Evolutionary conservation across 2,797 vertebrate species (phyloP).

Genomic region (Anabas testudineus): DNA sequence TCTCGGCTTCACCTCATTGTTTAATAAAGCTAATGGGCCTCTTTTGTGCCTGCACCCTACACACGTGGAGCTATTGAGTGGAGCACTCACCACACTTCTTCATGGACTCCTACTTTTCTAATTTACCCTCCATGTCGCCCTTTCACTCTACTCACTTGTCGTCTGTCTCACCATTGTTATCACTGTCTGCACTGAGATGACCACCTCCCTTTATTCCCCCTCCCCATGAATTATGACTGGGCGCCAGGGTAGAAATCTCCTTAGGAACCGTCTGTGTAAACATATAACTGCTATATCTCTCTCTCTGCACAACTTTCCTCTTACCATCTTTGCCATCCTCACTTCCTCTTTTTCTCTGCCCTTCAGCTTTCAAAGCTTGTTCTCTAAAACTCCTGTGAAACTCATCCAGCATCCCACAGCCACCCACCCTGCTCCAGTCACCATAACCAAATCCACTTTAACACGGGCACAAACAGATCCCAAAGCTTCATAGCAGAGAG

Average conservation of each 20-base stretch:
- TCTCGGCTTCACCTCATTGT: conserved; percentile 57
- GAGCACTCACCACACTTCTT: conserved; percentile 41
- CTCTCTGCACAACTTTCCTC: conserved; percentile 12
- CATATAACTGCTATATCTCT: conserved; percentile 45
- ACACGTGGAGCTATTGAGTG: conserved; percentile 45
- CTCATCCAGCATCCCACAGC: conserved; percentile 60
- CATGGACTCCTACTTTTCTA: conserved; percentile 38
- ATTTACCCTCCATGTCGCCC: conserved; percentile 30
- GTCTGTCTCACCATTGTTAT: conserved; percentile 62
- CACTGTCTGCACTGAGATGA: conserved; percentile 44
- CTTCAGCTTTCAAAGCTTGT: conserved; percentile 53
- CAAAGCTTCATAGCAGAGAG: conserved; percentile 20
- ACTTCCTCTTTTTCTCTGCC: conserved; percentile 25
- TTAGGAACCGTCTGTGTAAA: conserved; percentile 68
- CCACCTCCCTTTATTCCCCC: conserved; percentile 50
- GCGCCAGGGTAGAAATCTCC: conserved; percentile 61
- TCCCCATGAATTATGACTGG: conserved; percentile 49
- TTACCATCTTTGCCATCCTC: conserved; percentile 20
- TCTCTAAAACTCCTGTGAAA: conserved; percentile 62
- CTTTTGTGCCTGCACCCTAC: conserved; percentile 49
- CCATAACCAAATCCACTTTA: conserved; percentile 65
- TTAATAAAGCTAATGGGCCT: conserved; percentile 55
- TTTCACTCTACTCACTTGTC: conserved; percentile 19
- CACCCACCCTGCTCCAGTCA: conserved; percentile 61
- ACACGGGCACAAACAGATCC: conserved; percentile 56